A percentile compares a stretch with the other conserved stretches of the same genome.
Conservation (phyloP, 2,888 invertebrate species). For the Sthenelais limicola region DNA sequence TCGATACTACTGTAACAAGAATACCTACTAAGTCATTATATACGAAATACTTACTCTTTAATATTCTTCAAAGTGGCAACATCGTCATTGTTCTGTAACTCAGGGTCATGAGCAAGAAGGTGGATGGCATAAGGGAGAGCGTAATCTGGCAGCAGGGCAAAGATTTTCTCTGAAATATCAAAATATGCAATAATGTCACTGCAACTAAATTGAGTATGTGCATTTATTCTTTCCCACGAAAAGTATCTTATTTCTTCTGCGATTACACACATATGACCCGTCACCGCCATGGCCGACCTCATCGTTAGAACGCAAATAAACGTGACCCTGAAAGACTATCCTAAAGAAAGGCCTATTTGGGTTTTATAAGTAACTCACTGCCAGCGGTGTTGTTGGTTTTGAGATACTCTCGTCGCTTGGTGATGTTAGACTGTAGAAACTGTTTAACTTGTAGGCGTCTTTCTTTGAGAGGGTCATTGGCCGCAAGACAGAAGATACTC, state of each 20-base stretch:
- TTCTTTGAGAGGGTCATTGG: constrained; percentile 88
- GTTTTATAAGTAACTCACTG: constrained; percentile 60
- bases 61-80: constrained; percentile 84
- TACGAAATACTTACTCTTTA: constrained; percentile 72
- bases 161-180: constrained; percentile 62
- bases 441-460: constrained; percentile 78
- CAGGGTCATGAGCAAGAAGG: constrained; percentile 92
- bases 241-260: too few species aligned
- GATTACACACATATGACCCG: too few species aligned
- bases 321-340: too few species aligned
- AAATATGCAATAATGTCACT: neutral
- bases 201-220: too few species aligned
- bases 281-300: too few species aligned
- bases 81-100: constrained; percentile 84
- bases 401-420: constrained; percentile 90
- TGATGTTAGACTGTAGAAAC: constrained; percentile 90
- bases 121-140: constrained; percentile 98
- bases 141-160: constrained; percentile 87
- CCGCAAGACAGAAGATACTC: constrained; percentile 93
- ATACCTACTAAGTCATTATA: too few species aligned
- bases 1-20: too few species aligned
- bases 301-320: too few species aligned
- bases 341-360: too few species aligned
- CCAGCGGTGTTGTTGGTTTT: constrained; percentile 75
- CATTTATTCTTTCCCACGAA: too few species aligned